A percentile compares a stretch with the other conserved stretches of the same genome.
These are phyloP conservation scores for Rhinichthys klamathensis DNA, from an alignment of 2,113 vertebrate species.

Conservation along the genomic window DNA sequence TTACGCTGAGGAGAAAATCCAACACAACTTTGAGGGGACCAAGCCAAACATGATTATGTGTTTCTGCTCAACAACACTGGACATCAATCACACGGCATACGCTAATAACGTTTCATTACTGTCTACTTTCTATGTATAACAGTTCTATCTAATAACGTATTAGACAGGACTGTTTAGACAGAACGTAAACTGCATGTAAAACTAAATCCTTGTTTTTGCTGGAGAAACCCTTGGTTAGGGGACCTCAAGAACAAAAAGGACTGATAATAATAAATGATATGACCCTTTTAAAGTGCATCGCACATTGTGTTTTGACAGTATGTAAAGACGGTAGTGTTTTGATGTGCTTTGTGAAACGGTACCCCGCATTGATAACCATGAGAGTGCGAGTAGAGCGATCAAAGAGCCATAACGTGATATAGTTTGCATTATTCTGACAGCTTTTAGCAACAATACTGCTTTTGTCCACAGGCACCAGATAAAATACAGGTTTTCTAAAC, in stretches of 20 bases:
- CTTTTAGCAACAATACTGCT: conserved; percentile 33
- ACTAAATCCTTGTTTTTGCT: neutral
- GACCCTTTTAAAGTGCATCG: neutral
- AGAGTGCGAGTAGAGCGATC: neutral
- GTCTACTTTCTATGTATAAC: too few species aligned
- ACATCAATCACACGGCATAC: too few species aligned
- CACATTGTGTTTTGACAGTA: neutral
- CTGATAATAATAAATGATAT: too few species aligned
- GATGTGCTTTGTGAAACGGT: neutral
- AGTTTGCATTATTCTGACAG: conserved; percentile 17
- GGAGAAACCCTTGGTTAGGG: neutral
- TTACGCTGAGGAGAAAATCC: too few species aligned
- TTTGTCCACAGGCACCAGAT: conserved; percentile 19
- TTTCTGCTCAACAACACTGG: too few species aligned
- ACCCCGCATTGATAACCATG: neutral
- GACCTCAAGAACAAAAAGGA: conserved; percentile 21
- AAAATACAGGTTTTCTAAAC: conserved; percentile 1
- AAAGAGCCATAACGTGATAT: conserved; percentile 29
- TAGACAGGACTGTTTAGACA: too few species aligned
- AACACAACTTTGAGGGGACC: too few species aligned
- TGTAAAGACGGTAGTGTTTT: conserved; percentile 1
- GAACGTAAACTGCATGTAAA: neutral
- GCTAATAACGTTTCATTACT: too few species aligned
- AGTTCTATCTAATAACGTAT: too few species aligned
- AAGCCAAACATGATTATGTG: too few species aligned